phyloP scores from a whole-genome alignment of 2,888 invertebrate genomes.

The Agonopterix heracliana region DNA sequence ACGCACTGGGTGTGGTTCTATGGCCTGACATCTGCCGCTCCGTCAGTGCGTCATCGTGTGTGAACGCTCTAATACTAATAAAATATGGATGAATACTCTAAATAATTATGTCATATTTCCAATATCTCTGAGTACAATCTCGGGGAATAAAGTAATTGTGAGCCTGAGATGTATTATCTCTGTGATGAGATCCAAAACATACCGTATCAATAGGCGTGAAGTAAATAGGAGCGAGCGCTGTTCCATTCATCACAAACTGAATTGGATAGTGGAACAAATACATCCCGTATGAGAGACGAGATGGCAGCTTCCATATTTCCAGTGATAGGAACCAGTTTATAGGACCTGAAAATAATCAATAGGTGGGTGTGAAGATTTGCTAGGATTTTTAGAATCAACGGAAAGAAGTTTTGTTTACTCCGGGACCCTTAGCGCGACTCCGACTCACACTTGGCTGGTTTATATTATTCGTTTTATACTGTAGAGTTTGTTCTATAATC shows the following conservation, averaged over 20 bases:
- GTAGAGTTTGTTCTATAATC: too few relatives aligned
- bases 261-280: constrained; percentile 56
- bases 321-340: constrained; percentile 54
- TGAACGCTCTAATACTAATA: too few relatives aligned
- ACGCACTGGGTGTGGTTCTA: too few relatives aligned
- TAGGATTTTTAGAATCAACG: too few relatives aligned
- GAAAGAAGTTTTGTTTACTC: too few relatives aligned
- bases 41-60: too few relatives aligned
- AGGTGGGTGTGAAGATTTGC: not conserved
- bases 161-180: too few relatives aligned
- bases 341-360: constrained; percentile 31
- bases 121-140: not conserved
- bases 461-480: too few relatives aligned
- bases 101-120: not conserved
- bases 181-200: too few relatives aligned
- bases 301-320: constrained; percentile 48
- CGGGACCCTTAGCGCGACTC: too few relatives aligned
- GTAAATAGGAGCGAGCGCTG: constrained; percentile 15
- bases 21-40: too few relatives aligned
- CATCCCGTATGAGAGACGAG: constrained; percentile 60
- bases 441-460: too few relatives aligned
- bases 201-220: constrained; percentile 11
- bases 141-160: constrained; percentile 7
- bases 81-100: not conserved
- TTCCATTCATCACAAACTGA: constrained; percentile 17